Conservation (phyloP, 1,140 invertebrate genomes). For the Pseudoatta argentina region DNA sequence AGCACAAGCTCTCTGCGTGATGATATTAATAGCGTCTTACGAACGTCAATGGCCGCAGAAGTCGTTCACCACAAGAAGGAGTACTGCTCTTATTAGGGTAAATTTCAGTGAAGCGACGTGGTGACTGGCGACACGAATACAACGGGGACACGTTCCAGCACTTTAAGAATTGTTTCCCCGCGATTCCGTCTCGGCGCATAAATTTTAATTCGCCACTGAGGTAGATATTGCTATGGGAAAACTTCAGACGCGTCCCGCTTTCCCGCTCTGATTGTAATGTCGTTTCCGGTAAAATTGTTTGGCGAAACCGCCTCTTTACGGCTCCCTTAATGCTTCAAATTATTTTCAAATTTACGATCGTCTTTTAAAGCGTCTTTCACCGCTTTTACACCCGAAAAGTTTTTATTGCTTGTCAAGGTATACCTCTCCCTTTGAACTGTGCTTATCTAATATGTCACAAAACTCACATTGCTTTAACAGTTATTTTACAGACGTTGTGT, state of each 20-base stretch:
- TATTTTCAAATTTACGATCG: conserved; percentile 56
- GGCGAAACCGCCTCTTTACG: conserved; percentile 56
- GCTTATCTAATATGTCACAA: background rate
- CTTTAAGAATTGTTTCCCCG: conserved; percentile 64
- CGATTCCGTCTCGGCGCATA: conserved; percentile 48
- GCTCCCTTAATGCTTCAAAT: conserved; percentile 53
- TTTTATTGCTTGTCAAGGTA: conserved; percentile 41
- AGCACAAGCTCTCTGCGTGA: background rate
- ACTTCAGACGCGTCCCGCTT: conserved; percentile 22
- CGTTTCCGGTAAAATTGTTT: conserved; percentile 61
- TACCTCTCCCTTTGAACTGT: background rate
- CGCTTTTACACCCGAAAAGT: conserved; percentile 53
- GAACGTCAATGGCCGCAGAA: conserved; percentile 37
- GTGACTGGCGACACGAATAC: conserved; percentile 16
- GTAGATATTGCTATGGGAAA: conserved; percentile 66
- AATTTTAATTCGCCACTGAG: conserved; percentile 68
- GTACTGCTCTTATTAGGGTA: conserved; percentile 33
- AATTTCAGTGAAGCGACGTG: conserved; percentile 35
- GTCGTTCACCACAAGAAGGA: conserved; percentile 12
- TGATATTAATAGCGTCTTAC: conserved; percentile 41
- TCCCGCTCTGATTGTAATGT: conserved; percentile 54
- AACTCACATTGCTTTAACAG: background rate
- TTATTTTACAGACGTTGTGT: background rate
- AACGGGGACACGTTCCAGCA: conserved; percentile 50
- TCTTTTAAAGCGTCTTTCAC: conserved; percentile 29